These are phyloP conservation scores for Drosophila bifasciata DNA, from an alignment of 1,140 invertebrate species.

Conservation along the genomic window DNA sequence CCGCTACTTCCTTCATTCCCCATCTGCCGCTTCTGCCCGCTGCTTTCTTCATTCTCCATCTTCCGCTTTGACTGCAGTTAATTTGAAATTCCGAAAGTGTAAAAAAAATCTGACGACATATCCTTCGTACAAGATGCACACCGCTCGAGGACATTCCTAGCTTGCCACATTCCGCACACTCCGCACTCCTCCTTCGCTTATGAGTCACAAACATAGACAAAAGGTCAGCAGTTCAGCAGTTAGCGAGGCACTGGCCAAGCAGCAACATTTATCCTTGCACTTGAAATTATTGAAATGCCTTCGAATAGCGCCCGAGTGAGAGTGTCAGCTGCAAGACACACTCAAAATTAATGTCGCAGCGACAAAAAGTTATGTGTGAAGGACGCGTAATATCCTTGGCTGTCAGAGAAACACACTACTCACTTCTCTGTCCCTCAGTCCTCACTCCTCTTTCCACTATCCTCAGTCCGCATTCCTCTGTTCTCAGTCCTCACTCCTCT, in stretches of 20 bases:
- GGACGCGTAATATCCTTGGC: slow-evolving; percentile 51
- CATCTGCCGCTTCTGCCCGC: too few species aligned
- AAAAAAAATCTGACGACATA: slow-evolving; percentile 40
- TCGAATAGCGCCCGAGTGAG: slow-evolving; percentile 19
- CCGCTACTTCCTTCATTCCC: slow-evolving; percentile 8
- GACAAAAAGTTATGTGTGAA: slow-evolving; percentile 52
- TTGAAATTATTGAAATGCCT: slow-evolving; percentile 68
- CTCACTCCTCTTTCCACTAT: too few species aligned
- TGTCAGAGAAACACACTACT: too few species aligned
- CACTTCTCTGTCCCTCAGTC: too few species aligned
- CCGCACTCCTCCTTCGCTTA: slow-evolving; percentile 16
- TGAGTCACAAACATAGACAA: slow-evolving; percentile 26
- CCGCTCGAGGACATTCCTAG: slow-evolving; percentile 38
- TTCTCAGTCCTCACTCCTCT: neutral
- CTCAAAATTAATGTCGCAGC: slow-evolving; percentile 71
- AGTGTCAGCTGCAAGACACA: slow-evolving; percentile 46
- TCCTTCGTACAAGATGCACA: slow-evolving; percentile 47
- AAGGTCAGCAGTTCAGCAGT: slow-evolving; percentile 58
- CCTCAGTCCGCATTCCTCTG: too few species aligned
- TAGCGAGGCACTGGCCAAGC: slow-evolving; percentile 15
- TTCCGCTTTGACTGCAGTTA: slow-evolving; percentile 38
- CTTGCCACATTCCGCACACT: neutral
- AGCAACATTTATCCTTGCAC: slow-evolving; percentile 52
- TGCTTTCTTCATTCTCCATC: too few species aligned
- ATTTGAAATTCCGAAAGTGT: slow-evolving; percentile 60